phyloP scores from a whole-genome alignment of 1,140 invertebrate species.

The Zaprionus gabonicus region DNA sequence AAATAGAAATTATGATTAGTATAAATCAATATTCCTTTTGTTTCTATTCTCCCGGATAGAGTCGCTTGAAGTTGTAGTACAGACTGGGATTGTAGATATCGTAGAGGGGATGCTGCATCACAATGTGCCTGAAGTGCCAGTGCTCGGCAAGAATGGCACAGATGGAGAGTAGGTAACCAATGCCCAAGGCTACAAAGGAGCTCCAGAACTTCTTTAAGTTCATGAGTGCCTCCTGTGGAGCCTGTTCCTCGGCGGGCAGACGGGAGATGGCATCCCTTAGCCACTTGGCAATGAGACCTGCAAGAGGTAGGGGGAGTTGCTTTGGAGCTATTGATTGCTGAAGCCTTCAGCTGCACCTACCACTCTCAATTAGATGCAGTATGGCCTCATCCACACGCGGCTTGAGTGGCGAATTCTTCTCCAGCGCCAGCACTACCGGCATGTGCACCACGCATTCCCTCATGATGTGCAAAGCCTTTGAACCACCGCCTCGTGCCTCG shows the following conservation, averaged over 20 bases:
- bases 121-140: constrained; percentile 88
- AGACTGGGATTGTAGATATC: constrained; percentile 87
- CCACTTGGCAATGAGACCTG: constrained; percentile 90
- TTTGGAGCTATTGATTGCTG: too few species aligned
- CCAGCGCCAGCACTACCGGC: constrained; percentile 91
- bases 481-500: constrained; percentile 85
- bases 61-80: constrained; percentile 76
- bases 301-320: not conserved
- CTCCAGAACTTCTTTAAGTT: constrained; percentile 91
- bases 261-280: constrained; percentile 88
- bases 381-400: constrained; percentile 88
- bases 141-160: constrained; percentile 87
- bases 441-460: constrained; percentile 91
- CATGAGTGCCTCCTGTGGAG: constrained; percentile 88
- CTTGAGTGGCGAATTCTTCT: constrained; percentile 92
- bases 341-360: constrained; percentile 63
- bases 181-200: constrained; percentile 88
- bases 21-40: not conserved
- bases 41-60: constrained; percentile 45
- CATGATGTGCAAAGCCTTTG: constrained; percentile 91
- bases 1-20: not conserved
- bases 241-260: constrained; percentile 85
- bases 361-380: constrained; percentile 89
- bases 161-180: constrained; percentile 88
- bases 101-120: constrained; percentile 88